phyloP scores from a whole-genome alignment of 37 sponge, comb jelly and placozoan species.

The Petrosia ficiformis region DNA sequence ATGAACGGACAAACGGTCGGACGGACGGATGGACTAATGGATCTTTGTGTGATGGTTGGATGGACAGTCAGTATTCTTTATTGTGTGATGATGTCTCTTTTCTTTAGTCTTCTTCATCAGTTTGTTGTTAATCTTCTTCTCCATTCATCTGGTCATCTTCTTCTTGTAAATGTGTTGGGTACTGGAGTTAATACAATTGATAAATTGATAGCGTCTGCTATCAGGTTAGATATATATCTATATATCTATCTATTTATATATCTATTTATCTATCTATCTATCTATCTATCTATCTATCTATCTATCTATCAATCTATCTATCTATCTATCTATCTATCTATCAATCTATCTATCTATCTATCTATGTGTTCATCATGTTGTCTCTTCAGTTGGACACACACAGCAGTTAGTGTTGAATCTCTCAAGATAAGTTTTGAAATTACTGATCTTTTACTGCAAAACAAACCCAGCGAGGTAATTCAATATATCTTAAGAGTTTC shows the following conservation, averaged over 20 bases:
- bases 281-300: background rate
- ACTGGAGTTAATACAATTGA: background rate
- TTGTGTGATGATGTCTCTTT: too few relatives aligned
- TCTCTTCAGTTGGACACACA: background rate
- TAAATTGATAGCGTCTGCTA: background rate
- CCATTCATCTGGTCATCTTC: background rate
- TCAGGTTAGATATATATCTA: background rate
- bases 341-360: background rate
- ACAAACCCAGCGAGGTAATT: slow-evolving; percentile 21
- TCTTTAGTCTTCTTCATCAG: background rate
- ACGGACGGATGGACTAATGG: too few relatives aligned
- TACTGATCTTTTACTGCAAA: slow-evolving; percentile 36
- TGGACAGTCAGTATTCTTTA: too few relatives aligned
- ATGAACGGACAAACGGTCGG: too few relatives aligned
- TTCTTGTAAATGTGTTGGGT: background rate
- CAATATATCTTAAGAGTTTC: background rate
- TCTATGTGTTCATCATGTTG: background rate
- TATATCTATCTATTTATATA: too few relatives aligned
- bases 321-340: background rate
- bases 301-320: background rate
- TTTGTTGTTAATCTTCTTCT: background rate
- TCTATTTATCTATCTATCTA: background rate
- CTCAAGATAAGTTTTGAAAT: slow-evolving; percentile 41
- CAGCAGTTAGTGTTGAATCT: slow-evolving; percentile 21
- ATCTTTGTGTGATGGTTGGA: too few relatives aligned